Evolutionary conservation across 2,113 vertebrate species (phyloP).

Genomic region (Tiliqua scincoides): DNA sequence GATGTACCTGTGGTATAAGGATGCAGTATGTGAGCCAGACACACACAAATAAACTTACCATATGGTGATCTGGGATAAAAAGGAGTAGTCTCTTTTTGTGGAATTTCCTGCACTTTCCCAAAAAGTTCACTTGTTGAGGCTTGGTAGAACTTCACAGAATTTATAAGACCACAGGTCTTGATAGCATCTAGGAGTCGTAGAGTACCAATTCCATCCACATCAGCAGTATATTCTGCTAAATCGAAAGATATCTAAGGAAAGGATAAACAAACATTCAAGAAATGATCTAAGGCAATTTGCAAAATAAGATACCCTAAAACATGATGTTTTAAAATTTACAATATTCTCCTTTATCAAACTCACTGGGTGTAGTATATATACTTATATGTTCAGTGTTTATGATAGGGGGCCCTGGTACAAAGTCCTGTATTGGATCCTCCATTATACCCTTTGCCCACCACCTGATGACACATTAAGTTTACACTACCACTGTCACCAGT

Average conservation of each 20-base stretch:
- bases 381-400: too few species aligned
- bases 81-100: constrained; percentile 95
- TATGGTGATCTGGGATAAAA: constrained; percentile 99
- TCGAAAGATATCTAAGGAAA: constrained; percentile 93
- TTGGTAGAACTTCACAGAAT: constrained; percentile 94
- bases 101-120: constrained; percentile 98
- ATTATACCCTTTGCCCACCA: too few species aligned
- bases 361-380: background rate
- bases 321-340: background rate
- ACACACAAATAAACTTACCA: constrained; percentile 72
- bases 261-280: constrained; percentile 10
- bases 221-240: constrained; percentile 95
- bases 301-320: background rate
- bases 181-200: constrained; percentile 93
- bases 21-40: constrained; percentile 50
- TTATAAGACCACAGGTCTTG: constrained; percentile 94
- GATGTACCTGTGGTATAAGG: background rate
- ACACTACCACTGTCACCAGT: too few species aligned
- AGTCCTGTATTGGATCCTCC: too few species aligned
- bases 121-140: constrained; percentile 98
- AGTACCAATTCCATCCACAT: constrained; percentile 95
- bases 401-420: too few species aligned
- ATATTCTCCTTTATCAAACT: background rate
- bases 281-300: constrained; percentile 2
- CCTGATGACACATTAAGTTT: too few species aligned